Conservation (phyloP, 2,888 invertebrate species). For the Drosophila bunnanda region DNA sequence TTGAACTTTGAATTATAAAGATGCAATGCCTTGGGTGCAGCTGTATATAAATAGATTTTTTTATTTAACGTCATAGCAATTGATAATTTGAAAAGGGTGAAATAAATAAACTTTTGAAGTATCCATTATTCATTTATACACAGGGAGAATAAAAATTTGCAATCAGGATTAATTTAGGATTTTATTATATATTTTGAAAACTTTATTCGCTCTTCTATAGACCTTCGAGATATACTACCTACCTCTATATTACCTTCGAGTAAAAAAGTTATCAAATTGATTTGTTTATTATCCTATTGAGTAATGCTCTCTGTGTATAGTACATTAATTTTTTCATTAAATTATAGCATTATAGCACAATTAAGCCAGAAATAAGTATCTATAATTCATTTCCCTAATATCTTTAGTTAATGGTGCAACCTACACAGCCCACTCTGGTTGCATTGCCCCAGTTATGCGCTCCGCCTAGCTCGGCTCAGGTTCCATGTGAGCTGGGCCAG, state of each 20-base stretch:
- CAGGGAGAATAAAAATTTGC: background rate
- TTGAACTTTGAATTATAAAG: background rate
- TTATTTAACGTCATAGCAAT: background rate
- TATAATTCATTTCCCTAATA: background rate
- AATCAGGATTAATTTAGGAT: background rate
- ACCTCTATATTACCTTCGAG: too few species aligned
- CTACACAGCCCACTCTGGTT: background rate
- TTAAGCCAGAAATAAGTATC: background rate
- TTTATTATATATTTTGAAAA: background rate
- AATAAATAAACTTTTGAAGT: background rate
- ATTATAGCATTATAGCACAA: background rate
- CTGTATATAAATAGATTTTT: background rate
- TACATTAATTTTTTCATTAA: background rate
- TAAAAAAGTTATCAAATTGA: too few species aligned
- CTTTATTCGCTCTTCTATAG: too few species aligned
- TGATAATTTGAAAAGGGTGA: background rate
- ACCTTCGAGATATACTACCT: too few species aligned
- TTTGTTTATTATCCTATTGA: background rate
- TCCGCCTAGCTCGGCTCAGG: background rate
- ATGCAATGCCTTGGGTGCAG: background rate
- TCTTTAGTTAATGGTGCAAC: slow-evolving; percentile 2
- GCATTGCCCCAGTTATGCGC: background rate
- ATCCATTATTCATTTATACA: background rate
- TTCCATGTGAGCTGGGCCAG: slow-evolving; percentile 46
- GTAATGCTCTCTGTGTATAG: background rate